Base-by-base conservation (phyloP, 2,113 vertebrate species). In the Upupa epops region DNA sequence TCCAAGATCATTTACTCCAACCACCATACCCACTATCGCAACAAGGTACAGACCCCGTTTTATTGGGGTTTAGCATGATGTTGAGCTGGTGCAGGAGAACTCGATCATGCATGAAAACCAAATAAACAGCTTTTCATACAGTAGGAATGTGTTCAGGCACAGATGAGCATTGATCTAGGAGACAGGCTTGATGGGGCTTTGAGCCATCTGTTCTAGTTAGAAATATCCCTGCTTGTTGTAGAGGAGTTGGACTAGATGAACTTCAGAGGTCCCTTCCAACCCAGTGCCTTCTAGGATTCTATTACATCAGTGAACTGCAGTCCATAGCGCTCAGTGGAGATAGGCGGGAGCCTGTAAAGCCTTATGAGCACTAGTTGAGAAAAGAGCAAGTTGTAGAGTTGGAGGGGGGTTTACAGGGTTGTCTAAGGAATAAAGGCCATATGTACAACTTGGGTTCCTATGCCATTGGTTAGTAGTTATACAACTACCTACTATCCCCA, bases 381-480 rank as follows among this genome's bases (percentile, higher is more conserved):
- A 60, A 31, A 32, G 4, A 11, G 22, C 1, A 4, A 45, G n/a
- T 36, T 13, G 1, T 7, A 48, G 36, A 29, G 11, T 8, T 25
- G 37, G 66, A 52, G 46, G 8, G 9, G 13, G 19, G 15, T 21
- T 37, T 40, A 2, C 37, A 48, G 48, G 40, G 74, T 22, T 49
- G 11, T 2, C 1, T 6, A 45, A 36, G 54, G 14, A 40, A 26
- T 1, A 45, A 42, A 25, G n/a, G 34, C 42, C 49, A 18, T 2
- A 0, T 3, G 25, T 48, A 45, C 45, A 56, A 9, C 34, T 51
- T 11, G 17, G 18, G 32, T 22, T 34, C 3, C 11, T 36, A 1
- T 11, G 21, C 17, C 17, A 2, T 1, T 28, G 22, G 37, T 16
- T 54, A 25, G 8, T 40, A 25, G 18, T 72, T 32, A n/a, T n/a